A percentile compares a stretch with the other conserved stretches of the same genome.
phyloP scores from a whole-genome alignment of 2,888 invertebrate genomes.

The Creontiades dilutus region DNA sequence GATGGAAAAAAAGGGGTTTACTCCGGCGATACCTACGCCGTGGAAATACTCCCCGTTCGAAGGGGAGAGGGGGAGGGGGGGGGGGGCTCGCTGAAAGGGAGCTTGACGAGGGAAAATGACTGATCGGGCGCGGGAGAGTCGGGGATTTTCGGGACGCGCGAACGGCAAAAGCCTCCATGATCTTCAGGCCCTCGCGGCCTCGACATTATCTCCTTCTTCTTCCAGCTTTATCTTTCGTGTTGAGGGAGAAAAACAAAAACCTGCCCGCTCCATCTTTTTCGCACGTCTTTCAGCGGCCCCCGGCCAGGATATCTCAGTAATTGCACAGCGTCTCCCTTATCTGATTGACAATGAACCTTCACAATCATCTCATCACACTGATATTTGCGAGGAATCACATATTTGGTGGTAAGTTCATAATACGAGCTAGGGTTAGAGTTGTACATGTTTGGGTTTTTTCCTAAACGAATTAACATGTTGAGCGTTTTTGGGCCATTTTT shows the following conservation, averaged over 20 bases:
- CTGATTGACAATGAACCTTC: no score
- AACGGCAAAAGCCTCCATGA: background rate
- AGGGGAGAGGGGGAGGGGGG: background rate
- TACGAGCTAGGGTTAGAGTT: no score
- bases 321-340: no score
- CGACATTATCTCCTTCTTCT: background rate
- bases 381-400: no score
- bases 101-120: constrained; percentile 35
- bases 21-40: constrained; percentile 12
- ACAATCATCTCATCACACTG: no score
- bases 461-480: no score
- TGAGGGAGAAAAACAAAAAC: background rate
- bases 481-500: no score
- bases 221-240: constrained; percentile 14
- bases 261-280: background rate
- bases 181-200: background rate
- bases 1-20: background rate
- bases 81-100: background rate
- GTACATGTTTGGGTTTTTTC: no score
- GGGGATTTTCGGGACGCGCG: background rate
- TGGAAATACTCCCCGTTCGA: background rate
- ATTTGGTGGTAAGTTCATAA: no score
- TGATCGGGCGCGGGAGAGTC: background rate
- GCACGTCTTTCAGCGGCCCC: no score
- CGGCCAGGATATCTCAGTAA: no score